Evolutionary conservation across 2,888 invertebrate genomes (phyloP), one percentile per base, ranked within the genome.

Genomic region (Stratiomys singularior): DNA sequence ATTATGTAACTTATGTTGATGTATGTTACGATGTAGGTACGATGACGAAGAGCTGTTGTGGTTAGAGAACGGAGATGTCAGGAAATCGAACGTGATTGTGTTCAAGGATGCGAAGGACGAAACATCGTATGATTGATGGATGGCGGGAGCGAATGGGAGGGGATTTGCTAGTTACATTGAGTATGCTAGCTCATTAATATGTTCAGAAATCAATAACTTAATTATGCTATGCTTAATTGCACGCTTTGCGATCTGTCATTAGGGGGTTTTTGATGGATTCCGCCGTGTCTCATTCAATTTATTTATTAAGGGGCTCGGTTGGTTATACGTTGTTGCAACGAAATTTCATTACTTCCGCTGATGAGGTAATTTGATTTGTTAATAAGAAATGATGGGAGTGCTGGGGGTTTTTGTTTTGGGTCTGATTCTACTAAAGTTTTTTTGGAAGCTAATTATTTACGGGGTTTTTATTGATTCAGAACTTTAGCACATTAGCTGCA

Each of bases 161-260:
- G 52, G n/a, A 44, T 13, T 52, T n/a, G 52, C 4, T 52, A 52
- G 37, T 13, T 9, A 4, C 52, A 9, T 52, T 52, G 15, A n/a
- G 52, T 52, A 18, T 52, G 15, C 37, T 3, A 15, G 52, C 18
- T 52, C 52, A 52, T 52, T 52, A 52, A 52, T 52, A 64, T 64
- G 64, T 27, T 27, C 64, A 64, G 64, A 64, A 64, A 64, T 64
- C 64, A 64, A 64, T 64, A 64, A 64, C 27, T 28, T 64, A 64
- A 64, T 64, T 64, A 64, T 64, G 64, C 64, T 64, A 64, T 28
- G 28, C 64, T 64, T 64, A 64, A 64, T 64, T 64, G n/a, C 64
- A 64, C 64, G 64, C 64, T 28, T 28, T 64, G 64, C 64, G 25
- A 64, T 64, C 64, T 64, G 64, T 64, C 28, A 64, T 64, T 64